Base-by-base conservation (phyloP, 2,888 invertebrate species). In the Tiphia femorata region DNA sequence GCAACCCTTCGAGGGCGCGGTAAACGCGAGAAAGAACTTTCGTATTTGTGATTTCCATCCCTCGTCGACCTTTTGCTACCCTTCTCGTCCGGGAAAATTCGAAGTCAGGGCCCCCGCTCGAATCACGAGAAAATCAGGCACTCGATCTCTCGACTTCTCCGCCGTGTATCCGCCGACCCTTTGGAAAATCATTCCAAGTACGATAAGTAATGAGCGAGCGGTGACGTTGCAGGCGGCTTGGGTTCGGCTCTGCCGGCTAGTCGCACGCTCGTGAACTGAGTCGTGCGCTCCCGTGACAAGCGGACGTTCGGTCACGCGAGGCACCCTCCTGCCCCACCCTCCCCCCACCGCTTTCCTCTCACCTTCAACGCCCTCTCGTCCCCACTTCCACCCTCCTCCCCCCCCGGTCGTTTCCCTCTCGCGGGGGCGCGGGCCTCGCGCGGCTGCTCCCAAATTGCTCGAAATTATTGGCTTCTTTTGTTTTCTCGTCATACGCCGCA, bases 391-490 rank as follows among this genome's bases (percentile, higher is more conserved):
- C 29, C 49, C 21, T 27, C 6, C 27, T n/a, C 35, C 25, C 7
- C 33, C 30, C 6, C 1, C n/a, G 23, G 16, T 19, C 19, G n/a
- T 44, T 6, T 35, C 14, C 49, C 35, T 43, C 29, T 35, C 42
- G 49, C 25, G 42, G 44, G 56, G 52, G 74, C 62, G 27, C 60
- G 75, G 63, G 82, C 80, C 72, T 80, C 81, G 81, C 79, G 76
- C 79, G 74, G 78, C 81, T 83, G 82, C 81, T 58, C 72, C 70
- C 79, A 83, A 82, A 83, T 83, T 82, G 78, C 78, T 73, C 76
- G 73, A 82, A 82, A 83, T 83, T 83, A 82, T 81, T 80, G 81
- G 81, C 76, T 78, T 81, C 81, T 81, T 81, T 82, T 83, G 82
- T 83, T 80, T 81, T 78, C 77, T 71, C 79, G 81, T 83, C 82